Evolutionary conservation across 1,140 invertebrate genomes (phyloP).

Genomic region (Drosophila aff.): DNA sequence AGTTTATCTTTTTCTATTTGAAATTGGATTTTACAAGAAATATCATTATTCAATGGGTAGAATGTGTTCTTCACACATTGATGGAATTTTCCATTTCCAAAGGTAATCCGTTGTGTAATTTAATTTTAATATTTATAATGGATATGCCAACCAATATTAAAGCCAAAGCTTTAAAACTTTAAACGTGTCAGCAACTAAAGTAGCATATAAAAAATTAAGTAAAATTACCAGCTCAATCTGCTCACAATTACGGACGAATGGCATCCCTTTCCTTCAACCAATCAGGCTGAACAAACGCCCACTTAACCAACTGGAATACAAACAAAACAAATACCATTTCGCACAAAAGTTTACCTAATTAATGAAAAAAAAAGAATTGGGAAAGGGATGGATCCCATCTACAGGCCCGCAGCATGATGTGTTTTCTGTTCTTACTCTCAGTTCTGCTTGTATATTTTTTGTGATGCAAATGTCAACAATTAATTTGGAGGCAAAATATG

Average conservation of each 20-base stretch:
- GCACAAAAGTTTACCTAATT: slow-evolving; percentile 44
- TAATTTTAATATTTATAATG: slow-evolving; percentile 45
- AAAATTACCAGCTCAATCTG: slow-evolving; percentile 18
- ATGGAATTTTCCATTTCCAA: background rate
- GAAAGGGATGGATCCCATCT: slow-evolving; percentile 7
- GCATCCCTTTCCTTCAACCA: background rate
- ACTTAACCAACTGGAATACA: slow-evolving; percentile 48
- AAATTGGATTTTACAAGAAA: slow-evolving; percentile 15
- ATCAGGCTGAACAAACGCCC: slow-evolving; percentile 34
- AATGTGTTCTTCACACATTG: background rate
- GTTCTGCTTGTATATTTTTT: slow-evolving; percentile 23
- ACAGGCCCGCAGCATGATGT: slow-evolving; percentile 36
- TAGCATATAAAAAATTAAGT: background rate
- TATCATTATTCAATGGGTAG: background rate
- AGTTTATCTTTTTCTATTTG: background rate
- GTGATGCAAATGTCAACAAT: slow-evolving; percentile 61
- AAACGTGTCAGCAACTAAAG: background rate
- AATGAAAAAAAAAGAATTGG: slow-evolving; percentile 21
- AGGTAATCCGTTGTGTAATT: slow-evolving; percentile 17
- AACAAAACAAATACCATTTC: slow-evolving; percentile 52
- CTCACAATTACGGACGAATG: slow-evolving; percentile 1
- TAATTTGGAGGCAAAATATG: slow-evolving; percentile 60
- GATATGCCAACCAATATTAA: background rate
- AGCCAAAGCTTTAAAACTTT: background rate
- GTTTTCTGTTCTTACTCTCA: slow-evolving; percentile 27